Base-by-base conservation (phyloP, 2,113 vertebrate genomes). In the Columbina picui region DNA sequence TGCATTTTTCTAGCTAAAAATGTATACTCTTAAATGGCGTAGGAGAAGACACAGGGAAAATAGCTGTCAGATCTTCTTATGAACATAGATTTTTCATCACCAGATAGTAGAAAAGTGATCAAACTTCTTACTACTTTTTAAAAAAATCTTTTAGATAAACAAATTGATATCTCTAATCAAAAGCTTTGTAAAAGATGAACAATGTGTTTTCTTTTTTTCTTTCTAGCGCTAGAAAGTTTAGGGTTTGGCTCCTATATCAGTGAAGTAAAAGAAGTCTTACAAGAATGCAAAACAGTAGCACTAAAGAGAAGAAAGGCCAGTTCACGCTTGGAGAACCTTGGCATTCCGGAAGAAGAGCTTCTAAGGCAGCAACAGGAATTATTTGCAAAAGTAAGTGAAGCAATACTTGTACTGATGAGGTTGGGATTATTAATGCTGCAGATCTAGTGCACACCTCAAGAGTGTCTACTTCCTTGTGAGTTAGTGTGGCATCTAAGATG, bases 221-320 rank as follows among this genome's bases (percentile, higher is more conserved):
- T 89, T 84, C 69, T 27, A 99, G 99, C 99, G 87, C 98, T 99
- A 67, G 99, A 99, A 98, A 99, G 99, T 96, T 99, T 99, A 81
- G 99, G 99, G 70, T 99, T 99, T 97, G 99, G 98, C 34, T 99
- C 99, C 9, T 99, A 99, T 95, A 99, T 99, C 96, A 98, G 98
- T 26, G 99, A 99, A 98, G 99, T 99, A 94, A 99, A 99, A 98
- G 99, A 99, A 97, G 99, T 99, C 91, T 98, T 99, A 97, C 99
- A 99, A 98, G 99, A 99, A 98, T 99, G 99, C 98, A 99, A 99
- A 98, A 99, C 99, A 25, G 99, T 99, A 84, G 99, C 99, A 70
- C 98, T 99, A 96, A 99, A 99, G 97, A 98, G 99, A 97, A 99
- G 99, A 97, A 99, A 99, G 98, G 99, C 99, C 82, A 99, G 98